phyloP scores from a whole-genome alignment of 2,888 invertebrate genomes.

The Scaptomyza reducta region DNA sequence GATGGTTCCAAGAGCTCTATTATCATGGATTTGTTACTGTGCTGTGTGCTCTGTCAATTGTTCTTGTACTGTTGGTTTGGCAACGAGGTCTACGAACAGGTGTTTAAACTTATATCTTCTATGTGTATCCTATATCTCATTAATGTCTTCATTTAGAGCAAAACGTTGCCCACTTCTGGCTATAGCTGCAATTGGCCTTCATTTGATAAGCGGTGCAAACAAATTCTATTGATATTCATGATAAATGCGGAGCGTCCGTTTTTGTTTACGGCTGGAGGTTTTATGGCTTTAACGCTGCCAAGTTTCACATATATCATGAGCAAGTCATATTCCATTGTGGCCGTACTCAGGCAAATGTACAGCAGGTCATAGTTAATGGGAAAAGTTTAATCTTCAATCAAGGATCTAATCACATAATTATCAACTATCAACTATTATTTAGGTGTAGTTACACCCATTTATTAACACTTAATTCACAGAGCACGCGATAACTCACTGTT shows the following conservation, averaged over 20 bases:
- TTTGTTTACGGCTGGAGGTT: slow-evolving; percentile 73
- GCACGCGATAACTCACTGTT: too few relatives aligned
- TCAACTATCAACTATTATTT: not conserved
- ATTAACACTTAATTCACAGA: not conserved
- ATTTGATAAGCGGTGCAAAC: slow-evolving; percentile 57
- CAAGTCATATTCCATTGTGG: slow-evolving; percentile 74
- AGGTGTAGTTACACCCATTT: not conserved
- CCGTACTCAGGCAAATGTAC: slow-evolving; percentile 68
- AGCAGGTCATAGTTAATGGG: slow-evolving; percentile 15
- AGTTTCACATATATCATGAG: slow-evolving; percentile 73
- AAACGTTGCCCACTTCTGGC: slow-evolving; percentile 62
- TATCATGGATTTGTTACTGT: slow-evolving; percentile 69
- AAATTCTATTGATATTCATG: slow-evolving; percentile 60
- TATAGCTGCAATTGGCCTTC: slow-evolving; percentile 69
- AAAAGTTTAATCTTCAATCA: not conserved
- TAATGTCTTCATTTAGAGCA: slow-evolving; percentile 52
- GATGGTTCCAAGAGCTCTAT: slow-evolving; percentile 53
- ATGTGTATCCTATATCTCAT: too few relatives aligned
- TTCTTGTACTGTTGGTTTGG: slow-evolving; percentile 78
- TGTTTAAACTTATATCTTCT: not conserved
- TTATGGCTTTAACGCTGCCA: slow-evolving; percentile 66
- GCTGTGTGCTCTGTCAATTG: slow-evolving; percentile 71
- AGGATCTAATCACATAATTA: slow-evolving; percentile 1
- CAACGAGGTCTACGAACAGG: slow-evolving; percentile 71
- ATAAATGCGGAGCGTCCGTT: slow-evolving; percentile 57